Evolutionary conservation across 37 sponge, comb jelly and placozoan species (phyloP), one percentile per base, ranked within the genome.

Genomic region (Crambe crambe): DNA sequence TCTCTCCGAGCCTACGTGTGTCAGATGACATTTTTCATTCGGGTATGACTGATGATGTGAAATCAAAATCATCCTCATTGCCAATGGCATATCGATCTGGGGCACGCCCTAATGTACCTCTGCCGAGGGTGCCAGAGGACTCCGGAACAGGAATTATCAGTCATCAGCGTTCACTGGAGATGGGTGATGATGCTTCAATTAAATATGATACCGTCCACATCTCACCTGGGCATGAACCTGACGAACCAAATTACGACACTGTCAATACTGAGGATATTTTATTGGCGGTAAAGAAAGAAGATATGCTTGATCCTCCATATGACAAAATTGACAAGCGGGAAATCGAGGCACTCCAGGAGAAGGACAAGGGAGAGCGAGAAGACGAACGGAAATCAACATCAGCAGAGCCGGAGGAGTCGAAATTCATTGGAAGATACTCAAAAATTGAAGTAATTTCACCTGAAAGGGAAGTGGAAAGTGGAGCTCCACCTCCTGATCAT

Each of bases 211-310:
- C 61, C 27, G 72, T 65, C 2, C 66, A 47, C 43, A 59, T 27
- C 0, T 68, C 20, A 26, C 42, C 51, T 23, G 58, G 43, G 29
- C 58, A 74, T 25, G 73, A 76, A 18, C 74, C 59, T 5, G 83
- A 82, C 25, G 92, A 91, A n/a, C 87, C 92, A 39, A 68, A 58
- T 0, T 91, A 91, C 62, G 92, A 91, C 44, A 86, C 87, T 2
- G 92, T 91, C 6, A 30, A 35, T n/a, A 41, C 56, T 23, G 68
- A 65, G 10, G 65, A 66, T n/a, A 78, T 78, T 10, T 29, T 78
- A 37, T 3, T 2, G 8, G 34, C 23, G 26, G 22, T 15, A 34
- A 37, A 23, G 34, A 0, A 18, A 34, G 68, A 29, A 12, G 54
- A 27, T 38, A 29, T 37, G 8, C 34, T 18, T 8, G 87, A 87